These are phyloP conservation scores for Acheta domesticus DNA, from an alignment of 2,888 invertebrate species.

Conservation along the genomic window DNA sequence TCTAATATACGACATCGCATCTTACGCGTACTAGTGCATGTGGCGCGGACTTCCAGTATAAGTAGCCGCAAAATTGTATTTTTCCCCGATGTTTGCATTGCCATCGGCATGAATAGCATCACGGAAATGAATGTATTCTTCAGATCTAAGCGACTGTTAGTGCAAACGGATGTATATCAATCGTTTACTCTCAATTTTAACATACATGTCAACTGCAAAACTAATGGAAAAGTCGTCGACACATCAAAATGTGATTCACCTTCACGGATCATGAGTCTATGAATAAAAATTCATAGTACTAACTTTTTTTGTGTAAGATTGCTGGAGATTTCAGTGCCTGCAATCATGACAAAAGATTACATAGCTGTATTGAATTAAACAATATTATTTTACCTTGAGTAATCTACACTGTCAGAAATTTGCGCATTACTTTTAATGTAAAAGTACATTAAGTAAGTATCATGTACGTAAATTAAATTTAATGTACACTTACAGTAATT, in stretches of 20 bases:
- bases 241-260: conserved; percentile 19
- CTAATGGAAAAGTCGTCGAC: not conserved
- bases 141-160: not conserved
- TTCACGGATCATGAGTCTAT: not conserved
- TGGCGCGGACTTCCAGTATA: too few species aligned
- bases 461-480: too few species aligned
- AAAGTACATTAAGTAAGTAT: too few species aligned
- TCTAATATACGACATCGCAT: too few species aligned
- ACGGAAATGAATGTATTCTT: not conserved
- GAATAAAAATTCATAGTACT: too few species aligned
- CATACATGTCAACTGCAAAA: conserved; percentile 18
- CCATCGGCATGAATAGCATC: not conserved
- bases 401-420: too few species aligned
- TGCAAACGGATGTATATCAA: not conserved
- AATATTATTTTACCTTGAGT: not conserved
- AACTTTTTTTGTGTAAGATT: too few species aligned
- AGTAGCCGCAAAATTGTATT: too few species aligned
- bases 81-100: not conserved
- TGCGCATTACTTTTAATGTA: too few species aligned
- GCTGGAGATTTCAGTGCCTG: too few species aligned
- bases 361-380: not conserved
- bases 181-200: not conserved
- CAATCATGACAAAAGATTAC: not conserved
- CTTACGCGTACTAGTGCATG: too few species aligned
- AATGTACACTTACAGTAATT: too few species aligned